Evolutionary conservation across 2,113 vertebrate genomes (phyloP).

Genomic region (Bubo scandiacus): DNA sequence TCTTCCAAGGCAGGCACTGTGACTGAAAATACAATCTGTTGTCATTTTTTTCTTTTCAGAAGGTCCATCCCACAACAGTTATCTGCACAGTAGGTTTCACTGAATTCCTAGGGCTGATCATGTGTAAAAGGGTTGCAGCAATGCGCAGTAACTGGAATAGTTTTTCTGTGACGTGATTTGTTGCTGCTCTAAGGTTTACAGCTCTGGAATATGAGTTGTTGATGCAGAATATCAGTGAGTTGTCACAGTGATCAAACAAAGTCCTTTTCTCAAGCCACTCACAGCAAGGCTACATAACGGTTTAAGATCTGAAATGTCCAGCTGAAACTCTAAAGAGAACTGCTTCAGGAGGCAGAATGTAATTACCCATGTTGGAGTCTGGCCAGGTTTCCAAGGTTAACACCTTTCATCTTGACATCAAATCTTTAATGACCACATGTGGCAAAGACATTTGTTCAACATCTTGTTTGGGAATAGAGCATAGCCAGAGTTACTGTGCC

Average conservation of each 20-base stretch:
- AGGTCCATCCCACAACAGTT: neutral
- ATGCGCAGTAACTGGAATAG: neutral
- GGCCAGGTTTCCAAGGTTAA: constrained; percentile 25
- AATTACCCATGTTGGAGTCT: neutral
- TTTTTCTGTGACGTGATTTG: neutral
- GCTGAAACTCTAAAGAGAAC: constrained; percentile 7
- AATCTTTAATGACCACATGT: constrained; percentile 38
- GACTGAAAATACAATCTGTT: neutral
- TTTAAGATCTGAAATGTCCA: constrained; percentile 9
- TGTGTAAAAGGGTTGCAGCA: neutral
- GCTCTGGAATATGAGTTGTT: rapidly evolving
- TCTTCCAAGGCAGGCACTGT: neutral
- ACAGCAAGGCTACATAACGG: neutral
- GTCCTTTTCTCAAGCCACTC: neutral
- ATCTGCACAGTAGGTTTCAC: neutral
- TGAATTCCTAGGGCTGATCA: neutral
- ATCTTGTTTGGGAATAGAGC: neutral
- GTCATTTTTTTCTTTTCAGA: no score
- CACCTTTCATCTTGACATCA: constrained; percentile 44
- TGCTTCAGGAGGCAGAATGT: constrained; percentile 32
- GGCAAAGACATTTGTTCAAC: constrained; percentile 34
- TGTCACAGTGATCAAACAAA: neutral
- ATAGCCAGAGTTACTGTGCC: neutral
- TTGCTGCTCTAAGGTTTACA: neutral
- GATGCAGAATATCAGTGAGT: neutral